Conservation (phyloP, 2,888 invertebrate species). For the Nephrotoma guestfalica region DNA sequence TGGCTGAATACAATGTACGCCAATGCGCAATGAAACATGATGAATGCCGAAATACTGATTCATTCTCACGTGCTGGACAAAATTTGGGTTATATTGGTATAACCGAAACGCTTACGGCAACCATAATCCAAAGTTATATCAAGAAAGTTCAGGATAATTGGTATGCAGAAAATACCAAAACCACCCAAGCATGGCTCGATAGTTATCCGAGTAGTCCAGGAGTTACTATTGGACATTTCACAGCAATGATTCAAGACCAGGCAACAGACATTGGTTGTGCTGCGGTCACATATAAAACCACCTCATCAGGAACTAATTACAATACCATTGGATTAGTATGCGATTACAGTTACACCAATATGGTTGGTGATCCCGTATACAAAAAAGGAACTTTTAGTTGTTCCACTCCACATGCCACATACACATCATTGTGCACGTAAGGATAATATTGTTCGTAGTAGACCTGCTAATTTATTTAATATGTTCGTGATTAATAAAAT, state of each 20-base stretch:
- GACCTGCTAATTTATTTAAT: too few species aligned
- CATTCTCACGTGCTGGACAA: conserved; percentile 2
- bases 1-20: conserved; percentile 3
- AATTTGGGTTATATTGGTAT: neutral
- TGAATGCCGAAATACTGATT: neutral
- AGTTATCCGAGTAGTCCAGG: too few species aligned
- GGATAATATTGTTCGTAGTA: too few species aligned
- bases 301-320: neutral
- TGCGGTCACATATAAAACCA: neutral
- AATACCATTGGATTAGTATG: conserved; percentile 2
- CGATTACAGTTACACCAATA: neutral
- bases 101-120: neutral
- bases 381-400: conserved; percentile 3
- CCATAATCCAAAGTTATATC: neutral
- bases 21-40: conserved; percentile 8
- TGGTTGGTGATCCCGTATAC: conserved; percentile 3
- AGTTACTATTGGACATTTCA: conserved; percentile 9
- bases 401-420: neutral
- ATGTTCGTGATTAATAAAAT: too few species aligned
- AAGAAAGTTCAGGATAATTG: neutral
- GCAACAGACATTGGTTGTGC: conserved; percentile 9
- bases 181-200: too few species aligned
- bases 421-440: neutral
- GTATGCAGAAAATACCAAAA: neutral
- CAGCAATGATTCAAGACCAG: conserved; percentile 7